A percentile compares a stretch with the other conserved stretches of the same genome.
Conservation (phyloP, 2,113 vertebrate genomes). For the Tyrannus savana region DNA sequence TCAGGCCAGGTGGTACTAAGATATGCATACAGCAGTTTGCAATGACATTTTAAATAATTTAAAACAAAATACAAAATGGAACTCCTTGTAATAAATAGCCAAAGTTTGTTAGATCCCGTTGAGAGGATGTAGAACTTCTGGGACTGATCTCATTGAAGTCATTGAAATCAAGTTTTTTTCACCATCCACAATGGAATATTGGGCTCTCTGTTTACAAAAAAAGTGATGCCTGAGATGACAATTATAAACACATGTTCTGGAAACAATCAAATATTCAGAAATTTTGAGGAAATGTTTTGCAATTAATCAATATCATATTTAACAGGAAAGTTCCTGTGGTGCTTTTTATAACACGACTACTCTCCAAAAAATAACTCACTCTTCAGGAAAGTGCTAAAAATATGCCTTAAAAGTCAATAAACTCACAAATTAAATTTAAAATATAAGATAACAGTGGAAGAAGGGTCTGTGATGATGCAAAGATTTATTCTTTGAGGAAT, state of each 20-base stretch:
- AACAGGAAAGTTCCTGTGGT: neutral
- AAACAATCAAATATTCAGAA: neutral
- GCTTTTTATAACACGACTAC: neutral
- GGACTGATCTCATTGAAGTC: neutral
- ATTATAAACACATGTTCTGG: neutral
- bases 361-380: neutral
- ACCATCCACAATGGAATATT: neutral
- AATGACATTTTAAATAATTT: neutral
- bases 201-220: neutral
- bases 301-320: neutral
- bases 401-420: neutral
- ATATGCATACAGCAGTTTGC: neutral
- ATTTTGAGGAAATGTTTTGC: neutral
- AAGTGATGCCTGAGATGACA: neutral
- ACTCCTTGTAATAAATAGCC: neutral
- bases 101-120: neutral
- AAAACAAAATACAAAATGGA: neutral
- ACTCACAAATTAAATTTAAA: neutral
- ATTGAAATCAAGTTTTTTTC: neutral
- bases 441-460: neutral
- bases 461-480: neutral
- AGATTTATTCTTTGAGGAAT: neutral
- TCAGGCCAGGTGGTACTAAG: neutral
- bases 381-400: neutral
- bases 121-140: neutral